phyloP scores from a whole-genome alignment of 1,140 invertebrate genomes.

The Atta texana region DNA sequence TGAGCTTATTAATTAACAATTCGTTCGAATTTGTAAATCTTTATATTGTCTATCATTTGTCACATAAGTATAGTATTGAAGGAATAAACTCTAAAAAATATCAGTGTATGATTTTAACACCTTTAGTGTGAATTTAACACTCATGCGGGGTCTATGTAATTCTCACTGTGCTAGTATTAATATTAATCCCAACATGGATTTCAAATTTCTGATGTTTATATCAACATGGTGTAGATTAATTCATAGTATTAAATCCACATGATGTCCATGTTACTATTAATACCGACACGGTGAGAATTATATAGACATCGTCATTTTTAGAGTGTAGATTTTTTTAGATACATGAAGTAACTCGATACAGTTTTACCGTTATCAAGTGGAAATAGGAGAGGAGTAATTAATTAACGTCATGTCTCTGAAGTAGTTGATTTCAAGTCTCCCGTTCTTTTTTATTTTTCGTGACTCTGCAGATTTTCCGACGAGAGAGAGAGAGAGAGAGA shows the following conservation, averaged over 20 bases:
- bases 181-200: no score
- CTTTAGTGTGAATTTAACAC: no score
- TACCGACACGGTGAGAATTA: no score
- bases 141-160: no score
- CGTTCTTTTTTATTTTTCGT: background rate
- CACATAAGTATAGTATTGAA: background rate
- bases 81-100: no score
- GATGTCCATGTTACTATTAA: no score
- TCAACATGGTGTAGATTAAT: no score
- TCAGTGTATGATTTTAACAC: no score
- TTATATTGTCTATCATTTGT: background rate
- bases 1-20: constrained; percentile 22
- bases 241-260: no score
- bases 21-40: constrained; percentile 41
- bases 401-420: constrained; percentile 32
- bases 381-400: constrained; percentile 5
- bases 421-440: background rate
- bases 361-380: background rate
- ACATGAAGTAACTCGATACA: background rate
- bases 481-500: background rate
- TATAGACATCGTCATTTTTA: no score
- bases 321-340: background rate
- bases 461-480: constrained; percentile 10
- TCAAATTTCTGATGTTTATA: no score
- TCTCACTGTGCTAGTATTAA: no score